Evolutionary conservation across 2,797 vertebrate genomes (phyloP).

Genomic region (Anguilla obscura): DNA sequence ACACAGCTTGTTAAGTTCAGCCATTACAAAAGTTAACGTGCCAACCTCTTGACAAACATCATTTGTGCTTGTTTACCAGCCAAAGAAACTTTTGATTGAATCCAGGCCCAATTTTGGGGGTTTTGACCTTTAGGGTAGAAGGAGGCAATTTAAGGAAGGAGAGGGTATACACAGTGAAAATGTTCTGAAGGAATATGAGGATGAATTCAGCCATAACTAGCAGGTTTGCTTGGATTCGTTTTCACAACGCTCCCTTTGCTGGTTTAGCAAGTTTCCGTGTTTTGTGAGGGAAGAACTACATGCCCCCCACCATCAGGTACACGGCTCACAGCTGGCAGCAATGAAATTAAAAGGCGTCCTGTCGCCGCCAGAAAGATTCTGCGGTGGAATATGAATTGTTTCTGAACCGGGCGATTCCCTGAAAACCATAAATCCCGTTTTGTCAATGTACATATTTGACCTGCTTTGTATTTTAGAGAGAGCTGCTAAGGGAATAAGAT

Average conservation of each 20-base stretch:
- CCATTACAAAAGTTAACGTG: background rate
- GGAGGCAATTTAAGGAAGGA: background rate
- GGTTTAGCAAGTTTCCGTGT: background rate
- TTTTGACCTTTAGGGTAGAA: background rate
- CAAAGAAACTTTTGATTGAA: background rate
- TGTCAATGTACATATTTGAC: slow-evolving; percentile 28
- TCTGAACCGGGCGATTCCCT: background rate
- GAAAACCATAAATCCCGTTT: slow-evolving; percentile 9
- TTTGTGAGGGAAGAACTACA: background rate
- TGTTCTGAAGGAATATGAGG: background rate
- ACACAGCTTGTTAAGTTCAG: background rate
- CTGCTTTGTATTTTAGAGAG: slow-evolving; percentile 20
- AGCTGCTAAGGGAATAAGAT: slow-evolving; percentile 9
- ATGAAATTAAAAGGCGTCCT: background rate
- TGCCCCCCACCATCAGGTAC: background rate
- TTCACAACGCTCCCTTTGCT: background rate
- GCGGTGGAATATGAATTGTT: slow-evolving; percentile 11
- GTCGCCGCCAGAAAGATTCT: background rate
- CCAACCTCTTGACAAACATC: background rate
- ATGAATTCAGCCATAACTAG: background rate
- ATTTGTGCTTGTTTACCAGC: background rate
- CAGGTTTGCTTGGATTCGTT: background rate
- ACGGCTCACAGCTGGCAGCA: background rate
- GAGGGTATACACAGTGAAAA: background rate
- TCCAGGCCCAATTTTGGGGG: background rate